Base-by-base conservation (phyloP, 2,888 invertebrate species). In the Protophormia terraenovae region DNA sequence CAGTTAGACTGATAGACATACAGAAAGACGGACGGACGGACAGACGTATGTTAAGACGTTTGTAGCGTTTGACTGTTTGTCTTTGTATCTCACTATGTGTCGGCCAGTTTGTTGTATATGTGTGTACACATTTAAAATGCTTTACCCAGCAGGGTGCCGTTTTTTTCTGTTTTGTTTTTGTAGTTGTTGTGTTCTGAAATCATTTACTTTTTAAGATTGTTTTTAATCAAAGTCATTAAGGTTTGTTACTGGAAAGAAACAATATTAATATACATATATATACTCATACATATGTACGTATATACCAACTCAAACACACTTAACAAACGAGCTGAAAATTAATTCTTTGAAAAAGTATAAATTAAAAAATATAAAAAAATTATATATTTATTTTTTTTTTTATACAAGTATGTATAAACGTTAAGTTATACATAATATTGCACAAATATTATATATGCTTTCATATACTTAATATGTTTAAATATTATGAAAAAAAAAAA, bases 201-300 rank as follows among this genome's bases (percentile, higher is more conserved):
- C 83, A 86, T 86, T 86, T 83, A 83, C 86, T 83, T 86, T n/a
- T 86, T 83, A 83, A 83, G 83, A 83, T 86, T 86, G 83, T 83
- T 86, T 83, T 86, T 83, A 83, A 83, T 83, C 83, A 86, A 83
- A 83, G 84, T 82, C 84, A 82, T 86, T 71, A 76, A 86, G 81
- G 85, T 85, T 85, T 82, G 85, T 85, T 85, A 85, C 85, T 82
- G 78, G 78, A 82, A 81, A 77, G 80, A 67, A 55, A 82, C 81
- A 80, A 84, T 79, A 84, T 80, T 80, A 75, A 75, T 76, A 64
- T 55, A 58, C 67, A 41, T 45, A 72, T 45, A 72, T 4, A 64
- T 14, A 38, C 22, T 41, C 29, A 50, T 16, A 69, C 38, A 55
- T 35, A 19, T 2, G 7, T 35, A 58, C 60, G n/a, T 7, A 64